Conservation (phyloP, 2,113 vertebrate species). For the Saguinus midas region DNA sequence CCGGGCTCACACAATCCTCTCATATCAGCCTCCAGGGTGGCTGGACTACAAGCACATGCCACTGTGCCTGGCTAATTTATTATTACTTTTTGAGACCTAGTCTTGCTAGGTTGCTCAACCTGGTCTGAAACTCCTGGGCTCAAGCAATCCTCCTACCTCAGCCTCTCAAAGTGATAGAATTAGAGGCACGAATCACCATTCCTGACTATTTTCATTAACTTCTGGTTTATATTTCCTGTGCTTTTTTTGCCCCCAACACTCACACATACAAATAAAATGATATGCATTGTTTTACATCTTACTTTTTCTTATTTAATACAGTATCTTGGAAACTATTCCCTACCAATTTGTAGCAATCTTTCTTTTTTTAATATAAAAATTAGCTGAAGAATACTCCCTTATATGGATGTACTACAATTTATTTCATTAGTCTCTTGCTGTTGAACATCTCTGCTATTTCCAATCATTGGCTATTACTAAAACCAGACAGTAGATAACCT, state of each 20-base stretch:
- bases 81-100: no score
- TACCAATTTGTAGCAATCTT: background rate
- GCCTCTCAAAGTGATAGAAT: no score
- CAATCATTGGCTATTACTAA: background rate
- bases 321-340: background rate
- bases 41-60: no score
- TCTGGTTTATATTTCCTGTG: background rate
- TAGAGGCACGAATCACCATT: no score
- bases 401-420: background rate
- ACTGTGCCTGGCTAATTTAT: no score
- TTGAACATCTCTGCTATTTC: background rate
- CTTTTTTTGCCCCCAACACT: background rate
- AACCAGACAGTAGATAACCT: background rate
- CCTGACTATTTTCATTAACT: no score
- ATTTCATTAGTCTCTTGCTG: background rate
- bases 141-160: no score
- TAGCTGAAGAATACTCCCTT: background rate
- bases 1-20: no score
- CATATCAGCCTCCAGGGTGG: no score
- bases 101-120: no score
- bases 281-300: background rate
- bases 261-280: background rate
- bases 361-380: background rate
- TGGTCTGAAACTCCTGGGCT: no score
- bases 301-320: background rate